A percentile compares a stretch with the other conserved stretches of the same genome.
These are phyloP conservation scores for Rhizoglyphus robini DNA, from an alignment of 1,140 invertebrate genomes.

Conservation along the genomic window DNA sequence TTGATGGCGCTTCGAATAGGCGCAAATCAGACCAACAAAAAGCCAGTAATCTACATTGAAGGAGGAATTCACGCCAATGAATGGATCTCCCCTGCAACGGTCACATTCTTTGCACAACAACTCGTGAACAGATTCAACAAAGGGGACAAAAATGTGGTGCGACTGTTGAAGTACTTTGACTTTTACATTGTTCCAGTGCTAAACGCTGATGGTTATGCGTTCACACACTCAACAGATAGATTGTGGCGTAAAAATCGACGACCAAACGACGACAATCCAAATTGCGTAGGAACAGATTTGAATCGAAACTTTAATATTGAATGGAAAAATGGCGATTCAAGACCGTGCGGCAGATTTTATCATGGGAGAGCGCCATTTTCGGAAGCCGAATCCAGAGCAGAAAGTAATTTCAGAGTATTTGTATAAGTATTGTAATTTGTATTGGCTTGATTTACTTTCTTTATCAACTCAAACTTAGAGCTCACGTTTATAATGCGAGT, in stretches of 20 bases:
- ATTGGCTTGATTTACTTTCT: too few species aligned
- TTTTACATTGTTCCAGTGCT: constrained; percentile 31
- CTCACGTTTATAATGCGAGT: too few species aligned
- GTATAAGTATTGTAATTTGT: too few species aligned
- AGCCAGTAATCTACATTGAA: constrained; percentile 46
- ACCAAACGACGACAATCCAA: neutral
- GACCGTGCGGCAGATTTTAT: constrained; percentile 27
- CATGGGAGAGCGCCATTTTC: constrained; percentile 28
- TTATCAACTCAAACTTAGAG: too few species aligned
- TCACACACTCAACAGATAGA: constrained; percentile 27
- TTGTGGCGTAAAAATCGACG: constrained; percentile 27
- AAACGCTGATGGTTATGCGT: constrained; percentile 29
- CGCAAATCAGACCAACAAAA: constrained; percentile 26
- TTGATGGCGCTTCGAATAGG: constrained; percentile 16
- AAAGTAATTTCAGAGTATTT: constrained; percentile 27
- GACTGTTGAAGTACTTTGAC: constrained; percentile 28
- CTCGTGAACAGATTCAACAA: constrained; percentile 41
- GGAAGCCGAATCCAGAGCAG: constrained; percentile 30
- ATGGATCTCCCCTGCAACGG: constrained; percentile 55
- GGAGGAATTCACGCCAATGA: constrained; percentile 63
- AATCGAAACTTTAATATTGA: constrained; percentile 28
- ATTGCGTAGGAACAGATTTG: constrained; percentile 28
- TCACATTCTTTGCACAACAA: constrained; percentile 50
- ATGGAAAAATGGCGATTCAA: constrained; percentile 25
- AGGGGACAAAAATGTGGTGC: constrained; percentile 32